Evolutionary conservation across 2,888 invertebrate species (phyloP).

Genomic region (Orthosia gothica): DNA sequence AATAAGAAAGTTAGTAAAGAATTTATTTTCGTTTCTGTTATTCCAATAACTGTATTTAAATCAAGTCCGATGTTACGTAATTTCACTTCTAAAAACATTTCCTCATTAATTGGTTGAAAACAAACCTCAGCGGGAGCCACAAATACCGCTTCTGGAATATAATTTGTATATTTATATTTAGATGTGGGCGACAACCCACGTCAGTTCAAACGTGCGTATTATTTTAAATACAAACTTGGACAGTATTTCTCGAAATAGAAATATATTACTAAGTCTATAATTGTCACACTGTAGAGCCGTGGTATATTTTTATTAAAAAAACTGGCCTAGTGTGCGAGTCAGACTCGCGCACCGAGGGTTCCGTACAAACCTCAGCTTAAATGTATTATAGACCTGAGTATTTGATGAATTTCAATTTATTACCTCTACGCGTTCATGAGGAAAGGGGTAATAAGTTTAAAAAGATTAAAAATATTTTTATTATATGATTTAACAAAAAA

Average conservation of each 20-base stretch:
- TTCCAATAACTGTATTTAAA: neutral
- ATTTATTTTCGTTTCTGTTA: neutral
- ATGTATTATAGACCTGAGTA: too few relatives aligned
- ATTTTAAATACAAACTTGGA: slow-evolving; percentile 3
- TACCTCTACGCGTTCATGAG: too few relatives aligned
- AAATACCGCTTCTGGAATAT: slow-evolving; percentile 3
- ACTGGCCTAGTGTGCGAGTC: too few relatives aligned
- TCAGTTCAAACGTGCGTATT: neutral
- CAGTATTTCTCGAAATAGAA: neutral
- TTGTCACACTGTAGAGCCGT: neutral
- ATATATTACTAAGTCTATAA: neutral
- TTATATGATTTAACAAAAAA: too few relatives aligned
- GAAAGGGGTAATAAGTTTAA: too few relatives aligned
- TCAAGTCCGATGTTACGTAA: neutral
- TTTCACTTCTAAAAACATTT: neutral
- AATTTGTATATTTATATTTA: neutral
- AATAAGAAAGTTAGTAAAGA: too few relatives aligned
- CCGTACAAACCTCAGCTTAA: too few relatives aligned
- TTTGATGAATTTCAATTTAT: too few relatives aligned
- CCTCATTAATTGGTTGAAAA: neutral
- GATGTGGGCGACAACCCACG: neutral
- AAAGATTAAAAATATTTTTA: too few relatives aligned
- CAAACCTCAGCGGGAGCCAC: neutral
- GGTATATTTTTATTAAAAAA: neutral
- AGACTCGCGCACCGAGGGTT: too few relatives aligned